These are phyloP conservation scores for Pipra filicauda DNA, from an alignment of 2,113 vertebrate species.

Conservation along the genomic window DNA sequence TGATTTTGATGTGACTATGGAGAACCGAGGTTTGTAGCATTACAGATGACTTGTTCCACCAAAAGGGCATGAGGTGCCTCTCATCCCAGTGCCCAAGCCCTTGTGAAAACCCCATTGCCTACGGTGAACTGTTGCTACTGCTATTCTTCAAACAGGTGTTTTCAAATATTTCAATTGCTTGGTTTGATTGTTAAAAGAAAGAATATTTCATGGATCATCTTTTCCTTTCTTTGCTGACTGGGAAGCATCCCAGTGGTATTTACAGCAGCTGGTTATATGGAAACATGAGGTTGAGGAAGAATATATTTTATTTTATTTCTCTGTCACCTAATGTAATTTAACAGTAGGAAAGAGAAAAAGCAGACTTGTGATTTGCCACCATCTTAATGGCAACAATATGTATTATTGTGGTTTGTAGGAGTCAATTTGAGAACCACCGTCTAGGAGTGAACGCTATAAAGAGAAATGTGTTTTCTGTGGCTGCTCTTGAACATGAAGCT, in stretches of 20 bases:
- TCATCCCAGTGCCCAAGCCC: not conserved
- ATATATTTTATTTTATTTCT: not conserved
- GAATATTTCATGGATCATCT: not conserved
- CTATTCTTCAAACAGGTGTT: not conserved
- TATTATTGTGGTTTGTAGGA: not conserved
- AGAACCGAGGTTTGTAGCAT: accelerated
- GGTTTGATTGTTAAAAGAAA: not conserved
- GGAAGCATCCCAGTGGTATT: not conserved
- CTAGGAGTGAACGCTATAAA: not conserved
- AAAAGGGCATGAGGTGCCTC: not conserved
- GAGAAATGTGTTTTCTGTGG: not conserved
- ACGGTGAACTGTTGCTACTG: not conserved
- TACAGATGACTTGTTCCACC: not conserved
- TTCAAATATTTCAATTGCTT: not conserved
- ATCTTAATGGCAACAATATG: not conserved
- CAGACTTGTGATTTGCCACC: not conserved
- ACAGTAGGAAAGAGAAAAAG: not conserved
- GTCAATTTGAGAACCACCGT: not conserved
- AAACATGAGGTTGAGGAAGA: not conserved
- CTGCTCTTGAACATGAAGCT: not conserved
- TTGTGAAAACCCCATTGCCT: not conserved
- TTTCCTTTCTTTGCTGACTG: not conserved
- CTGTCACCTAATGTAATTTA: not conserved
- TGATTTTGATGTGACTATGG: not conserved
- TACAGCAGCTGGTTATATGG: not conserved